Percentiles rank a stretch among this genome's conserved stretches.
These are phyloP conservation scores for Aleiodes leptofemur DNA, from an alignment of 2,888 invertebrate species.

Conservation along the genomic window DNA sequence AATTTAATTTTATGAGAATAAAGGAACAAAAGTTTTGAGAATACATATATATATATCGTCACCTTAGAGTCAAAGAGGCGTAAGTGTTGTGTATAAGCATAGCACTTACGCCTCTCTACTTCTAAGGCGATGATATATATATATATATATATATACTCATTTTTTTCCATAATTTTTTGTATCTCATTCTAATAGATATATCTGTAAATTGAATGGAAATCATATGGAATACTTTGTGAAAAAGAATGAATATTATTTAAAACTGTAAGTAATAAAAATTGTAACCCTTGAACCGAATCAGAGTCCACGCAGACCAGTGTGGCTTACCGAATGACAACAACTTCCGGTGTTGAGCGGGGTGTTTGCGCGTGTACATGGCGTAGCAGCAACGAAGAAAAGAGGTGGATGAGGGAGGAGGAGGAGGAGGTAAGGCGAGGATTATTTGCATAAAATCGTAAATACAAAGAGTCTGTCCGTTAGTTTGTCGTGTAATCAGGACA, in stretches of 20 bases:
- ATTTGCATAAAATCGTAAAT: slow-evolving; percentile 62
- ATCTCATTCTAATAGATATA: slow-evolving; percentile 19
- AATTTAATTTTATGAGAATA: background rate
- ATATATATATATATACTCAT: too few species aligned
- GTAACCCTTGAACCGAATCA: slow-evolving; percentile 61
- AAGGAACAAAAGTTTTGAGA: background rate
- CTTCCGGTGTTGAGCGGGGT: slow-evolving; percentile 58
- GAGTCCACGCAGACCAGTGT: slow-evolving; percentile 52
- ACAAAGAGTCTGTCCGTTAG: slow-evolving; percentile 54
- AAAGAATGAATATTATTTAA: slow-evolving; percentile 39
- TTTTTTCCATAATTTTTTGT: background rate
- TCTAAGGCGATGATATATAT: too few species aligned
- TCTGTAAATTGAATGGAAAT: slow-evolving; percentile 16
- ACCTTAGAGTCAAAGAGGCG: too few species aligned
- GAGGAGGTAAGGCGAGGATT: slow-evolving; percentile 45
- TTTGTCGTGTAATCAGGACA: slow-evolving; percentile 58
- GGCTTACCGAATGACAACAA: slow-evolving; percentile 52
- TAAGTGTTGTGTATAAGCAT: too few species aligned
- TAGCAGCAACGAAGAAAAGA: slow-evolving; percentile 31
- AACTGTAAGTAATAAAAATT: slow-evolving; percentile 41
- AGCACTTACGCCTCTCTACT: too few species aligned
- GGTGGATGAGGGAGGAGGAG: slow-evolving; percentile 32
- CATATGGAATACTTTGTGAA: slow-evolving; percentile 12
- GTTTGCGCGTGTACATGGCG: slow-evolving; percentile 38
- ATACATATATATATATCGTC: background rate